Percentiles rank a stretch among this genome's conserved stretches.
Evolutionary conservation across 2,797 vertebrate genomes (phyloP).

Genomic region (Periparus ater): DNA sequence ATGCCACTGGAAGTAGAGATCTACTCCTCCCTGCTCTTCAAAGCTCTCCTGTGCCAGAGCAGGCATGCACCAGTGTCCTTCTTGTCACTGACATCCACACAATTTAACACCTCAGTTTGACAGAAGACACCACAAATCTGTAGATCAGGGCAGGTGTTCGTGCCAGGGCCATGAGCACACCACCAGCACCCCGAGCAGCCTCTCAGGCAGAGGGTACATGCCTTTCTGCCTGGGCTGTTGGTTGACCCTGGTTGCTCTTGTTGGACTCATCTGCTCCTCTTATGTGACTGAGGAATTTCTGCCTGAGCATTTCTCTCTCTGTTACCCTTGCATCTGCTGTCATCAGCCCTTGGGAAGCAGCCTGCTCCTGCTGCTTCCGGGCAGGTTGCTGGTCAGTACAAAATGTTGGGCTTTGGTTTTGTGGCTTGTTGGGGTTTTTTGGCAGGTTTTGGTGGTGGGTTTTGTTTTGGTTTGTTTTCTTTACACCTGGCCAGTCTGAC

Average conservation of each 20-base stretch:
- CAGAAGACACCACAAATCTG: background rate
- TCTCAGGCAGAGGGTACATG: background rate
- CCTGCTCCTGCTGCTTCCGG: background rate
- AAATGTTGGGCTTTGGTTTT: background rate
- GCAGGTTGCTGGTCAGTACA: background rate
- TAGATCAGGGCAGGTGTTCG: background rate
- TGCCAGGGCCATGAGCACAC: rapidly evolving
- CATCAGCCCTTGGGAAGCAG: background rate
- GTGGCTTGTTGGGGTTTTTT: rapidly evolving
- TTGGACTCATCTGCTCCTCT: background rate
- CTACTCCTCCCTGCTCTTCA: background rate
- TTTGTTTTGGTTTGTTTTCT: background rate
- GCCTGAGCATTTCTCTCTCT: background rate
- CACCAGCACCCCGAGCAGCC: background rate
- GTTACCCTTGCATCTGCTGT: background rate
- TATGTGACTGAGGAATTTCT: background rate
- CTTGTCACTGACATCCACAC: background rate
- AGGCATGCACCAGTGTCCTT: background rate
- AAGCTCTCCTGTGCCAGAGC: background rate
- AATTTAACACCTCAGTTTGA: background rate
- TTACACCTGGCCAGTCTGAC: background rate
- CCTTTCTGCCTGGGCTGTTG: background rate
- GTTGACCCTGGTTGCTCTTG: background rate
- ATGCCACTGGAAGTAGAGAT: background rate
- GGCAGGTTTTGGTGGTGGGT: background rate